Percentiles rank a stretch among this genome's conserved stretches.
Evolutionary conservation across 2,113 vertebrate genomes (phyloP).

Genomic region (Phalacrocorax brasilianus): DNA sequence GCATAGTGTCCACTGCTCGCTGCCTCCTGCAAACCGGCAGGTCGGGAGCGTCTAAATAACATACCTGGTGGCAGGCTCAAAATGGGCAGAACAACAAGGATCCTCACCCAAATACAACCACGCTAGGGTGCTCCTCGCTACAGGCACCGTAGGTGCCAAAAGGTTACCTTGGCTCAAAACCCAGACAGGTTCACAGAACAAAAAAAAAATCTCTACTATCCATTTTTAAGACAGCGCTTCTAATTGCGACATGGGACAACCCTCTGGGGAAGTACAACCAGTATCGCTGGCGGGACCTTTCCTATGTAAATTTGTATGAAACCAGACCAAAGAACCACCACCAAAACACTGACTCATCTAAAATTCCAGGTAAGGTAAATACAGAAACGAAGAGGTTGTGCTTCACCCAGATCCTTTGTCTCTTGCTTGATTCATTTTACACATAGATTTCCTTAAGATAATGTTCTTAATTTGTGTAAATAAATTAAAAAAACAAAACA

Average conservation of each 20-base stretch:
- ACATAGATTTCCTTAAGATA: background rate
- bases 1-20: background rate
- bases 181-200: too few relatives aligned
- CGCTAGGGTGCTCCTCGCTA: background rate
- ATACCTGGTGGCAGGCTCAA: background rate
- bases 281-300: background rate
- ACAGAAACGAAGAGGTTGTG: background rate
- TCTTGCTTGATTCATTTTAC: background rate
- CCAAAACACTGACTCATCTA: background rate
- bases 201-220: background rate
- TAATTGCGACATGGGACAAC: background rate
- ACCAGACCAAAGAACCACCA: background rate
- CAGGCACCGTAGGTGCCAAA: background rate
- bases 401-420: background rate
- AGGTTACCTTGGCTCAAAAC: background rate
- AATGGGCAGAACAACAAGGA: background rate
- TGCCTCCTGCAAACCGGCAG: too few relatives aligned
- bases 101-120: background rate
- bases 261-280: background rate
- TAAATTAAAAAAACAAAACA: too few relatives aligned
- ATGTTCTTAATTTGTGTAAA: too few relatives aligned
- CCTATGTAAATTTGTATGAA: background rate
- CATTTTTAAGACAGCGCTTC: background rate
- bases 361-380: background rate
- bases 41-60: background rate